Base-by-base conservation (phyloP, 23 tunicate genomes). In the Pegea sp. region DNA sequence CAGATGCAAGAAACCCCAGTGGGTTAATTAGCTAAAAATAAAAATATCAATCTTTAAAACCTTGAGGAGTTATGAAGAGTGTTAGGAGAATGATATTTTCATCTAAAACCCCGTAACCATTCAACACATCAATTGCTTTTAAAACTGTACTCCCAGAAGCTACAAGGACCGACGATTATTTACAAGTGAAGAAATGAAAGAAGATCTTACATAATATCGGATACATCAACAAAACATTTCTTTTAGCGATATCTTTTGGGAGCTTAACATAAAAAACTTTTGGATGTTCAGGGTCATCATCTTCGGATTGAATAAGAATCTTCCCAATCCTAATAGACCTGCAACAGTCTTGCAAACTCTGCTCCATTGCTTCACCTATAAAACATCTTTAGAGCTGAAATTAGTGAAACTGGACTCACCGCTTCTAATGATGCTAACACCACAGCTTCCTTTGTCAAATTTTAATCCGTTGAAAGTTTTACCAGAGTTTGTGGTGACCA, bases 191-290 rank as follows among this genome's bases (percentile, higher is more conserved):
- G 16, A 38, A 38, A 38, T 13, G 3, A 30, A 27, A 62, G 11
- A 44, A 23, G 13, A 29, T 21, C 78, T 30, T 56, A 62, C 77
- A 71, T 29, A 78, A 48, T 20, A 91, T 91, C 2, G 99, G 99
- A 49, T 91, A 91, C 99, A 91, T 91, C 18, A 91, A 71, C 57
- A 91, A 32, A 11, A 91, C 99, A 24, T 53, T 78, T 34, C 93
- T 71, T 30, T 53, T 59, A 22, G 66, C 38, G 31, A 91, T 75
- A 59, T 91, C 93, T 34, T 78, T 93, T 0, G 99, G 99, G 7
- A 91, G 69, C 58, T 91, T 91, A 22, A 93, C 99, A 64, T 91
- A 91, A 54, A 67, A 91, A 18, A 91, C 86, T 73, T 91, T 84
- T 3, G 99, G 88, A 29, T 68, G 62, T 27, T 59, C 62, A 13